Evolutionary conservation across 2,113 vertebrate species (phyloP).

Genomic region (Misgurnus mizolepis): DNA sequence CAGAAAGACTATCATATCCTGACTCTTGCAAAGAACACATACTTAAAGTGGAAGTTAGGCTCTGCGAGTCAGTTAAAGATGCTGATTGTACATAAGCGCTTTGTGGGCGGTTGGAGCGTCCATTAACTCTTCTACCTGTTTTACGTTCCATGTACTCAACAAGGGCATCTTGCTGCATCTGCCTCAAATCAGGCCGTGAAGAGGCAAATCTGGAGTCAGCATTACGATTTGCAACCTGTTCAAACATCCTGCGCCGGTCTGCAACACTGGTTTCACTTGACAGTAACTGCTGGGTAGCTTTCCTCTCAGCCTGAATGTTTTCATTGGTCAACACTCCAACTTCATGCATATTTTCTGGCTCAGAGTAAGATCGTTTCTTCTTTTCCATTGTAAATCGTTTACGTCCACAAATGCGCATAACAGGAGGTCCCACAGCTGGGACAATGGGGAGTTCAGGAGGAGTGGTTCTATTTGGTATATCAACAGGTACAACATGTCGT

Average conservation of each 20-base stretch:
- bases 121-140: slow-evolving; percentile 70
- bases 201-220: slow-evolving; percentile 67
- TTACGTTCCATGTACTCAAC: slow-evolving; percentile 89
- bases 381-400: slow-evolving; percentile 84
- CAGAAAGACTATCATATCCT: slow-evolving; percentile 54
- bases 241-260: slow-evolving; percentile 86
- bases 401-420: slow-evolving; percentile 80
- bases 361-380: slow-evolving; percentile 93
- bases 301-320: slow-evolving; percentile 59
- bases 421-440: slow-evolving; percentile 56
- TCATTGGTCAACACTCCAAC: slow-evolving; percentile 82
- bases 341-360: slow-evolving; percentile 93
- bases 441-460: slow-evolving; percentile 67
- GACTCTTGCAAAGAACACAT: slow-evolving; percentile 86
- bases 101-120: slow-evolving; percentile 69
- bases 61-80: slow-evolving; percentile 68
- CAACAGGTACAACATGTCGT: slow-evolving; percentile 80
- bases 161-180: slow-evolving; percentile 89
- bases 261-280: slow-evolving; percentile 82
- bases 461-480: slow-evolving; percentile 46
- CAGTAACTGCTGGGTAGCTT: slow-evolving; percentile 58
- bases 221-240: slow-evolving; percentile 72
- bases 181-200: slow-evolving; percentile 82
- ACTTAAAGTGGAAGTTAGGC: slow-evolving; percentile 81
- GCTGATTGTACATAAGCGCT: slow-evolving; percentile 72